Base-by-base conservation (phyloP, 2,888 invertebrate species). In the Andrena fulva region DNA sequence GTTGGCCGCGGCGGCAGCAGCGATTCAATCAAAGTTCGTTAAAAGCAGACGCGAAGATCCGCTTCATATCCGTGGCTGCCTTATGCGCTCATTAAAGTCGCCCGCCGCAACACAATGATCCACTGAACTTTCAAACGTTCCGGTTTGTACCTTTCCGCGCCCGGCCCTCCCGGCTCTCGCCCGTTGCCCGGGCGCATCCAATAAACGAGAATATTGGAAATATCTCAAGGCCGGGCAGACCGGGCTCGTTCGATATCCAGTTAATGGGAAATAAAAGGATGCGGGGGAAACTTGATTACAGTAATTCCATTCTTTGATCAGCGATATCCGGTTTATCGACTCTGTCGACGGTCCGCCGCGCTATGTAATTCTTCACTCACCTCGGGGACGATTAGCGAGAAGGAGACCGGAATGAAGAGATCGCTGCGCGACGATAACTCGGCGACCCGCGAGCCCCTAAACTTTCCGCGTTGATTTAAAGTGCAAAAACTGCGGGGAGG, bases 231-330 rank as follows among this genome's bases (percentile, higher is more conserved):
- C 76, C 84, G 64, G 64, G 60, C 35, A 29, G 29, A 29, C 12
- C 63, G 63, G 68, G 42, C 42, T 67, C 50, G 78, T 67, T 69
- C 83, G 64, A 85, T 83, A 80, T 77, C 74, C 74, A 64, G 84
- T 83, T 85, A 85, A 85, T 80, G 80, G 83, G 74, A 77, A 83
- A 80, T 83, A 83, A 77, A 83, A 77, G 72, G 70, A 73, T 35
- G 59, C 59, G 33, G 31, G 27, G 73, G 74, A 56, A 72, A 80
- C 83, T 83, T 83, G 85, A 85, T 85, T 83, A 85, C 80, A 82
- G 85, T 85, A 83, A 85, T 85, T 77, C 80, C 68, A 69, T 77
- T 83, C 85, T 83, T 71, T 77, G 80, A 85, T 85, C 85, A 74
- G 56, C 71, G 77, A 71, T 83, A 77, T 83, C 84, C 83, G 83